Evolutionary conservation across 1,140 invertebrate genomes (phyloP).

Genomic region (Contarinia nasturtii): DNA sequence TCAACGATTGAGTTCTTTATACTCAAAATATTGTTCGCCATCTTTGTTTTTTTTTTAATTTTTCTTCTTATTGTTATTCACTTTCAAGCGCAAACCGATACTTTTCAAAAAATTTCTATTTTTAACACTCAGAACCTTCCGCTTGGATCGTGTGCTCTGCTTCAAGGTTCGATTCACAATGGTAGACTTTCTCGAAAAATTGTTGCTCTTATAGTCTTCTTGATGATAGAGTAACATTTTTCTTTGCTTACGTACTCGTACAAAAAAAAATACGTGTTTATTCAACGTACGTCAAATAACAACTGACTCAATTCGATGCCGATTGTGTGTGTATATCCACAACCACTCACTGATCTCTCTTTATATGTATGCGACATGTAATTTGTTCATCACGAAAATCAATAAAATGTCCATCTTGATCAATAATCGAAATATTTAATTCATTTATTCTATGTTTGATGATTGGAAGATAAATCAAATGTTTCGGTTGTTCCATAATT

Average conservation of each 20-base stretch:
- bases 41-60: slow-evolving; percentile 3
- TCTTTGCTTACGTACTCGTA: background rate
- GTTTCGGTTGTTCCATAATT: slow-evolving; percentile 11
- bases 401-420: slow-evolving; percentile 11
- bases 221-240: background rate
- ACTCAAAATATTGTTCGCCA: slow-evolving; percentile 9
- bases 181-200: no score
- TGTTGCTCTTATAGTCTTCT: no score
- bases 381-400: no score
- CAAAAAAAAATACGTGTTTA: background rate
- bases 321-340: background rate
- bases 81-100: slow-evolving; percentile 4
- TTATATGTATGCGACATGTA: slow-evolving; percentile 9
- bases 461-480: slow-evolving; percentile 19
- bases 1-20: slow-evolving; percentile 10
- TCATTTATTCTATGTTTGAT: slow-evolving; percentile 8
- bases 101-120: background rate
- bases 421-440: slow-evolving; percentile 9
- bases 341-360: background rate
- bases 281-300: background rate
- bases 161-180: background rate
- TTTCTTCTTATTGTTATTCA: slow-evolving; percentile 8
- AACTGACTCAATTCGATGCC: background rate
- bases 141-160: background rate
- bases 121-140: background rate